Evolutionary conservation across 2,797 vertebrate species (phyloP).

Genomic region (Gila robusta): DNA sequence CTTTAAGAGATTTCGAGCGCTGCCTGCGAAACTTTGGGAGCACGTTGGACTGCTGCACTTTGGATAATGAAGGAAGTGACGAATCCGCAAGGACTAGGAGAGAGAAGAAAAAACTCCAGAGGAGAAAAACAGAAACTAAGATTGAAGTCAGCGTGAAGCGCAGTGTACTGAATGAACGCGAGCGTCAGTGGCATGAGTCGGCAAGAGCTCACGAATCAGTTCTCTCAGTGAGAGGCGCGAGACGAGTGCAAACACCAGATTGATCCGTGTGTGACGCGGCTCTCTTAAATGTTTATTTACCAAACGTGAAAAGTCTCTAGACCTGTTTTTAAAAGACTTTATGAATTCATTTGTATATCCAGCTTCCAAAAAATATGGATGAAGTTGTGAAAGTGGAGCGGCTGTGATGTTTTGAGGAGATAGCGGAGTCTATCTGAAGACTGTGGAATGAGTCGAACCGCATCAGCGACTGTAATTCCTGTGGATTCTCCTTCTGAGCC

Average conservation of each 20-base stretch:
- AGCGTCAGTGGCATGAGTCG: slow-evolving; percentile 18
- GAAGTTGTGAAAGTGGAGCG: slow-evolving; percentile 32
- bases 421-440: slow-evolving; percentile 41
- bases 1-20: slow-evolving; percentile 87
- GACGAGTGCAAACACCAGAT: slow-evolving; percentile 64
- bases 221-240: slow-evolving; percentile 62
- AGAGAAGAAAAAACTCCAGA: slow-evolving; percentile 27
- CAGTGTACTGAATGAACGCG: slow-evolving; percentile 35
- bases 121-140: slow-evolving; percentile 71
- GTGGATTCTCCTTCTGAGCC: slow-evolving; percentile 64
- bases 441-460: slow-evolving; percentile 55
- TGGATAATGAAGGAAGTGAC: slow-evolving; percentile 88
- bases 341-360: background rate
- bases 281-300: slow-evolving; percentile 17
- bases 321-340: slow-evolving; percentile 8
- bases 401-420: slow-evolving; percentile 23
- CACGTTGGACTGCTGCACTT: slow-evolving; percentile 70
- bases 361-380: slow-evolving; percentile 41
- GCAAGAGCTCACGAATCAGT: slow-evolving; percentile 53
- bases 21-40: slow-evolving; percentile 76
- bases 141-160: slow-evolving; percentile 66
- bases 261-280: slow-evolving; percentile 44
- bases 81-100: slow-evolving; percentile 72
- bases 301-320: background rate
- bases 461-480: slow-evolving; percentile 48